Conservation (phyloP, 2,888 invertebrate genomes). For the Pasiphila rectangulata region DNA sequence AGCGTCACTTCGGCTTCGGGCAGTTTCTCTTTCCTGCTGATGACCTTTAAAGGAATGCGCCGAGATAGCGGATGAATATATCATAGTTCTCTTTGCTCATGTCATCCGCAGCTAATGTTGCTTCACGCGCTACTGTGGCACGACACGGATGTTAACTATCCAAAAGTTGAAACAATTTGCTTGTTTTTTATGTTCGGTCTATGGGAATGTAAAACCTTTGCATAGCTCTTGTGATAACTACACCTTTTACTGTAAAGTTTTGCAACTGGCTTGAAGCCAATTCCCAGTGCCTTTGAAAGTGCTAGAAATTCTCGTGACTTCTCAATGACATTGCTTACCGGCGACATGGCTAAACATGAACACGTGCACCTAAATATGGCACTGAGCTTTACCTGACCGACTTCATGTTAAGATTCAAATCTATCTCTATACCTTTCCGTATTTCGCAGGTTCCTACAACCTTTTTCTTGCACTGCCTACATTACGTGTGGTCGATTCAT, state of each 20-base stretch:
- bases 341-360: constrained; percentile 6
- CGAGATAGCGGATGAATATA: constrained; percentile 67
- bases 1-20: constrained; percentile 62
- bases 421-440: too few relatives aligned
- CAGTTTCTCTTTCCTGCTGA: constrained; percentile 74
- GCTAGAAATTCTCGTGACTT: constrained; percentile 25
- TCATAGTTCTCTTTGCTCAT: constrained; percentile 40
- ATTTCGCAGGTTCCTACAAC: too few relatives aligned
- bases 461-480: too few relatives aligned
- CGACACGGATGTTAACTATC: constrained; percentile 22
- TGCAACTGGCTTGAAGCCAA: constrained; percentile 25
- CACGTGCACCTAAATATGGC: constrained; percentile 17
- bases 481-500: too few relatives aligned
- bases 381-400: too few relatives aligned
- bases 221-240: constrained; percentile 20
- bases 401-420: too few relatives aligned
- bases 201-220: constrained; percentile 39
- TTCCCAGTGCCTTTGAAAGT: constrained; percentile 31
- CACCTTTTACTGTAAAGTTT: constrained; percentile 36
- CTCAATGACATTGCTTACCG: constrained; percentile 35
- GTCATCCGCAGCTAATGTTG: constrained; percentile 13
- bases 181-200: constrained; percentile 17
- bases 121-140: constrained; percentile 24
- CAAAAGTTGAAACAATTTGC: background rate
- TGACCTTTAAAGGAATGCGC: constrained; percentile 69